phyloP scores from a whole-genome alignment of 2,888 invertebrate genomes.

The Aleiodes alternator region DNA sequence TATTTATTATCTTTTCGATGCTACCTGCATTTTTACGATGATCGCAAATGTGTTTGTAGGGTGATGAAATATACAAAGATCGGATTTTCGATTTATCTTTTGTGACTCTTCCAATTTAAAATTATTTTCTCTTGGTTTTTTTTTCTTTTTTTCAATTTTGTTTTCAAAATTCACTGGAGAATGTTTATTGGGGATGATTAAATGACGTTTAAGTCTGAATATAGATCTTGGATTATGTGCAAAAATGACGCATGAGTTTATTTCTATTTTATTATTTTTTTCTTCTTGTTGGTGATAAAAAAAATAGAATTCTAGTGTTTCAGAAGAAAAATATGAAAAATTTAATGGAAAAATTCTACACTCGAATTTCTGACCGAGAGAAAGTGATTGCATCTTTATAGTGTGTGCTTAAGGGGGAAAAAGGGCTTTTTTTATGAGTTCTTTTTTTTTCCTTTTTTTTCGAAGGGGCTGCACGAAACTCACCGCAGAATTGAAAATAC shows the following conservation, averaged over 20 bases:
- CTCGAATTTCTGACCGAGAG: too few relatives aligned
- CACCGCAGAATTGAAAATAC: constrained; percentile 22
- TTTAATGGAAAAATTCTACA: too few relatives aligned
- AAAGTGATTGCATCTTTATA: background rate
- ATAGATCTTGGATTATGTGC: too few relatives aligned
- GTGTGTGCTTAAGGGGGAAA: background rate
- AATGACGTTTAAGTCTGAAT: constrained; percentile 10
- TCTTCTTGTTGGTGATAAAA: too few relatives aligned
- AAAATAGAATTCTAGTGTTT: too few relatives aligned
- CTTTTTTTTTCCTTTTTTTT: background rate
- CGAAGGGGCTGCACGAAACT: constrained; percentile 2
- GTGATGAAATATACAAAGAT: constrained; percentile 42
- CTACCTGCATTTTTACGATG: background rate
- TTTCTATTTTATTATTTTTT: too few relatives aligned
- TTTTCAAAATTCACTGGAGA: background rate
- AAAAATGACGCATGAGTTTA: too few relatives aligned
- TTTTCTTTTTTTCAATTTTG: constrained; percentile 15
- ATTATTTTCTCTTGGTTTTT: background rate
- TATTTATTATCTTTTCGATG: background rate
- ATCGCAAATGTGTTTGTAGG: constrained; percentile 24
- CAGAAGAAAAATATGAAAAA: too few relatives aligned
- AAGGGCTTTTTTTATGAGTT: too few relatives aligned
- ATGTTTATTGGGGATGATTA: constrained; percentile 38
- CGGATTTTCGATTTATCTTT: constrained; percentile 34
- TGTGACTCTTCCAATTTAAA: background rate